Base-by-base conservation (phyloP, 1,140 invertebrate genomes). In the Lordiphosa clarofinis region DNA sequence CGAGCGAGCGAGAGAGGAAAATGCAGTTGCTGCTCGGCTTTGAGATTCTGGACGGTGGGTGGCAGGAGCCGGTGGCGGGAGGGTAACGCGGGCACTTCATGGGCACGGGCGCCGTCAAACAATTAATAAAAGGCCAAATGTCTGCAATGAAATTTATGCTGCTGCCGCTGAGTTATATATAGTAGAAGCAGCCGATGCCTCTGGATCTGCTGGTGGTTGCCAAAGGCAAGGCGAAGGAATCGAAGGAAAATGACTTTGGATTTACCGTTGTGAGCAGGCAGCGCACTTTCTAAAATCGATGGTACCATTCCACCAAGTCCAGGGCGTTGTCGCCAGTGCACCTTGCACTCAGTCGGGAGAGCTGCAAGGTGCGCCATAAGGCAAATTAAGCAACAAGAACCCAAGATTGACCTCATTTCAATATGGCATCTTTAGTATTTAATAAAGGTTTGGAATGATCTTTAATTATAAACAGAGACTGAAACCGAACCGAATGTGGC, bases 41-140 rank as follows among this genome's bases (percentile, higher is more conserved):
- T 57, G 43, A 46, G 59, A 19, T 44, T 50, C 42, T 48, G 47
- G 43, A 48, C 10, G 44, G 36, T 44, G 56, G 58, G 49, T 15
- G 39, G 53, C 6, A 10, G 44, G 39, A 37, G 38, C 12, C 11
- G 10, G 4, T n/a, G 33, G 46, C 7, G 35, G 58, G 48, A 38
- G 57, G 47, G 57, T 35, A 57, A 66, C 40, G 61, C 42, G 39
- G 52, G 38, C 53, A 55, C 76, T 75, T 82, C 78, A 73, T 84
- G 76, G 78, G 78, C 78, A 73, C 78, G 78, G 78, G 78, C 78
- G 78, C 78, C 78, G 69, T 84, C 78, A 84, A 84, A 84, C 78
- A 84, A 84, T 84, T 84, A 84, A 84, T 84, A 84, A 84, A 84
- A 84, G 78, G 78, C 78, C 78, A 84, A 84, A 84, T 84, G 78